Evolutionary conservation across 2,797 vertebrate genomes (phyloP).

Genomic region (Gymnopithys bicolor): DNA sequence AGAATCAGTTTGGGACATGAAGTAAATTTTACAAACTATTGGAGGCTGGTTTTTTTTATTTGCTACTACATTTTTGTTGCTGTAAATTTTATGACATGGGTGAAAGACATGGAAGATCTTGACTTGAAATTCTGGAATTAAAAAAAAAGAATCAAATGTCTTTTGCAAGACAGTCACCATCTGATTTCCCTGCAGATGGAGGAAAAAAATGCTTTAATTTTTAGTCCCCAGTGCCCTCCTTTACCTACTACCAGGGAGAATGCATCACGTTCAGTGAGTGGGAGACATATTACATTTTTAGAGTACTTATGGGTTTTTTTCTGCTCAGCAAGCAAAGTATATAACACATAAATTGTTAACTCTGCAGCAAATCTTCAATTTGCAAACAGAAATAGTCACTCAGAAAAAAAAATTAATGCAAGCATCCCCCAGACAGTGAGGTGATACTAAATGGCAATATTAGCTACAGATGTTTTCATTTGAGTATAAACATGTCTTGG

Average conservation of each 20-base stretch:
- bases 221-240: background rate
- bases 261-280: background rate
- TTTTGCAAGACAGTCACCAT: background rate
- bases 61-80: background rate
- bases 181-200: background rate
- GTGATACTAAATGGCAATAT: conserved; percentile 32
- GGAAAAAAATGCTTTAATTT: background rate
- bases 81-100: background rate
- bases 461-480: conserved; percentile 48
- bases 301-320: background rate
- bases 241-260: background rate
- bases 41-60: background rate
- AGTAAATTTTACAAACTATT: background rate
- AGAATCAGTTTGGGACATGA: background rate
- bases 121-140: background rate
- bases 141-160: conserved; percentile 18
- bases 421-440: background rate
- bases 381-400: conserved; percentile 13
- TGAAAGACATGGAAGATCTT: background rate
- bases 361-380: background rate
- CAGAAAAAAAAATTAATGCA: background rate
- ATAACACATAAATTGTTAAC: background rate
- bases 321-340: background rate
- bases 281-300: background rate
- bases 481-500: conserved; percentile 31